A percentile compares a stretch with the other conserved stretches of the same genome.
phyloP scores from a whole-genome alignment of 2,113 vertebrate genomes.

The Charina bottae region DNA sequence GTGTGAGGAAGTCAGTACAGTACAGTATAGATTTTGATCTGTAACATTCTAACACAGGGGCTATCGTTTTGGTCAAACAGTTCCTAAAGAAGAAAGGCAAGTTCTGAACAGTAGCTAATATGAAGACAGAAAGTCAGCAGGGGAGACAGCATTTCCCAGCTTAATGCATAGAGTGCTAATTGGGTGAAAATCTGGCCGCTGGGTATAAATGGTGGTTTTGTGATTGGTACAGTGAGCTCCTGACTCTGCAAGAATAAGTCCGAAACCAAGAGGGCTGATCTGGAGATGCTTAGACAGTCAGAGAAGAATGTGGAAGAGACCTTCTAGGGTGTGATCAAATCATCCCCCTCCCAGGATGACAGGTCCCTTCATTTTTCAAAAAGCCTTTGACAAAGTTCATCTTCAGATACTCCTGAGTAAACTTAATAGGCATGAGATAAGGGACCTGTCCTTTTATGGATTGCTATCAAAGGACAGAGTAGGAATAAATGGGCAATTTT shows the following conservation, averaged over 20 bases:
- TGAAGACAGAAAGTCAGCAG: not conserved
- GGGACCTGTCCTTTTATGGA: not conserved
- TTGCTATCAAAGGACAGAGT: not conserved
- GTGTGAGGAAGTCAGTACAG: not conserved
- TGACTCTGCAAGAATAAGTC: not conserved
- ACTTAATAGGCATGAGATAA: not conserved
- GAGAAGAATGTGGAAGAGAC: not conserved
- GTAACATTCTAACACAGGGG: no score
- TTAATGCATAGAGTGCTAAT: not conserved
- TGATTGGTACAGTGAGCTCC: not conserved
- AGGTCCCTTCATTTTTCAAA: not conserved
- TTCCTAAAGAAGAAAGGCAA: no score
- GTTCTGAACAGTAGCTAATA: not conserved
- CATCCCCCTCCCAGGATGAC: no score
- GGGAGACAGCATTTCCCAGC: not conserved
- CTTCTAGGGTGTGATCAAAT: not conserved
- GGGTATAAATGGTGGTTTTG: not conserved
- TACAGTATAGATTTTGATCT: not conserved
- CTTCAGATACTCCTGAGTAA: not conserved
- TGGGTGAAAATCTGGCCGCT: not conserved
- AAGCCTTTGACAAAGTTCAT: not conserved
- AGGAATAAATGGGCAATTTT: not conserved
- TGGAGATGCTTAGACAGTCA: not conserved
- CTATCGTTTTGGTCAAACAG: no score
- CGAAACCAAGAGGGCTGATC: not conserved